A percentile compares a stretch with the other conserved stretches of the same genome.
These are phyloP conservation scores for Macrotus californicus DNA, from an alignment of 2,113 vertebrate genomes.

Conservation along the genomic window DNA sequence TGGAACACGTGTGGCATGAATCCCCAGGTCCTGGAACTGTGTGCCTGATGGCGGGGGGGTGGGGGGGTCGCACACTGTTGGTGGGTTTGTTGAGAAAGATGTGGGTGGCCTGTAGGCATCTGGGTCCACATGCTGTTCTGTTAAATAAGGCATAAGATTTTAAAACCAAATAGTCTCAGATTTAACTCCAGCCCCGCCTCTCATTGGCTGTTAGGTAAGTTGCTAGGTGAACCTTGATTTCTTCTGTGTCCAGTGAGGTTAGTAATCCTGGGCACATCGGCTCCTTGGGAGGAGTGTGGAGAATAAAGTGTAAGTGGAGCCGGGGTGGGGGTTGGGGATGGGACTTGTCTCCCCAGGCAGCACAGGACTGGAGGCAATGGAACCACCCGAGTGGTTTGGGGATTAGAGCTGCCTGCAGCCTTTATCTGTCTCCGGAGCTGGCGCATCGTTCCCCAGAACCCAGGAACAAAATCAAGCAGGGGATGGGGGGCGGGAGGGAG, in stretches of 20 bases:
- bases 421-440: background rate
- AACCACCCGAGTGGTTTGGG: background rate
- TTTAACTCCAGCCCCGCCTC: background rate
- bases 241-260: background rate
- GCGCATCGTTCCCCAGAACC: background rate
- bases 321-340: background rate
- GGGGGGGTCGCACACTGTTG: fast-evolving
- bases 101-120: too few relatives aligned
- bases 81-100: background rate
- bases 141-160: background rate
- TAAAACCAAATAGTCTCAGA: background rate
- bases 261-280: background rate
- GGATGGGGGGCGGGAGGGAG: background rate
- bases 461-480: background rate
- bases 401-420: constrained; percentile 1
- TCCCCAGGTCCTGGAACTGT: background rate
- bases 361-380: background rate
- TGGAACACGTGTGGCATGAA: background rate
- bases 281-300: background rate
- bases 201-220: background rate
- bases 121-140: too few relatives aligned
- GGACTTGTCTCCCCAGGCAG: background rate
- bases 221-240: background rate
- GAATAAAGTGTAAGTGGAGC: background rate
- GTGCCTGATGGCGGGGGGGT: background rate